Percentiles rank a stretch among this genome's conserved stretches.
Evolutionary conservation across 1,140 invertebrate genomes (phyloP).

Genomic region (Drosophila bifasciata): DNA sequence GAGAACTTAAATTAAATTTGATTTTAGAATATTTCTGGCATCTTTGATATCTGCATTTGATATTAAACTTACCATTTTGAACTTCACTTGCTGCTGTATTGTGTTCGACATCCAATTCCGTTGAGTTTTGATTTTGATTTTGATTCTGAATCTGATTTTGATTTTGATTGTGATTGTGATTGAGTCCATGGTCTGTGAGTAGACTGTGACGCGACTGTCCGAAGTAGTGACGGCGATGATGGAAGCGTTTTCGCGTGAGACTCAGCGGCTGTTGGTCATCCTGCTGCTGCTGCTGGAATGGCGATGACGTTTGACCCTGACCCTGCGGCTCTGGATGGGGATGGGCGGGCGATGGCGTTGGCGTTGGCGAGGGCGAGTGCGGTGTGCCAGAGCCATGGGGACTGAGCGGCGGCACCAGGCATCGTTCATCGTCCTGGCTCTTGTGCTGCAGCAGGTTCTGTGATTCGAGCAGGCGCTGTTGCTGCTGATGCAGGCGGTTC

Average conservation of each 20-base stretch:
- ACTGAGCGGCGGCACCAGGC: slow-evolving; percentile 79
- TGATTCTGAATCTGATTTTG: slow-evolving; percentile 10
- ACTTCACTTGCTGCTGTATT: slow-evolving; percentile 44
- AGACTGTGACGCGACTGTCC: slow-evolving; percentile 71
- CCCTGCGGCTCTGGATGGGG: slow-evolving; percentile 82
- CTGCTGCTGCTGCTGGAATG: slow-evolving; percentile 12
- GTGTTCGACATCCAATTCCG: slow-evolving; percentile 35
- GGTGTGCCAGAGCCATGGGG: slow-evolving; percentile 62
- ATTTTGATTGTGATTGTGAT: slow-evolving; percentile 18
- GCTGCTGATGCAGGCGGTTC: slow-evolving; percentile 94
- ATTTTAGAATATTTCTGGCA: too few relatives aligned
- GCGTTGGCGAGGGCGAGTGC: slow-evolving; percentile 23
- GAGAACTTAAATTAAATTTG: too few relatives aligned
- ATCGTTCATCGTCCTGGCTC: slow-evolving; percentile 83
- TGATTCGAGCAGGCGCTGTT: slow-evolving; percentile 90
- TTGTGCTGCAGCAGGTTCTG: slow-evolving; percentile 88
- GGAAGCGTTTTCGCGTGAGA: slow-evolving; percentile 73
- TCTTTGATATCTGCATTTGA: background rate
- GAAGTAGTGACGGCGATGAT: slow-evolving; percentile 80
- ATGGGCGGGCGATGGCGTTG: slow-evolving; percentile 39
- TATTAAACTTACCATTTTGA: slow-evolving; percentile 75
- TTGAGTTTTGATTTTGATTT: slow-evolving; percentile 39
- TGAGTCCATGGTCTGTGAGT: background rate
- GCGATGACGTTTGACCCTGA: slow-evolving; percentile 21
- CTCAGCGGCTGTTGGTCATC: slow-evolving; percentile 63